Conservation (phyloP, 1,140 invertebrate genomes). For the Drosophila sp. region DNA sequence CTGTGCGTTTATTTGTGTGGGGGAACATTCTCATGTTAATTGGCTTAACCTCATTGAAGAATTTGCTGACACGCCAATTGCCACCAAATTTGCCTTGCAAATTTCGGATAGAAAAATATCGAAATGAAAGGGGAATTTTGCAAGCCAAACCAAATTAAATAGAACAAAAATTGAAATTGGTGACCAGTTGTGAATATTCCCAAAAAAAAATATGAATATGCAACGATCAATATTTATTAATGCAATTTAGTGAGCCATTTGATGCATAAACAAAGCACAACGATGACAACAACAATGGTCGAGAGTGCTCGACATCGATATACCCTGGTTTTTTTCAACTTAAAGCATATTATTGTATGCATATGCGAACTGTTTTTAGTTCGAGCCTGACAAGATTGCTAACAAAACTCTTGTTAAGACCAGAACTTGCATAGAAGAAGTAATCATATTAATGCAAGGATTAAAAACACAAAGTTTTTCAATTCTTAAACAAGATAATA, state of each 20-base stretch:
- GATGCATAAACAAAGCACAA: conserved; percentile 46
- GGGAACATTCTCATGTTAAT: conserved; percentile 56
- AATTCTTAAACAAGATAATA: too few species aligned
- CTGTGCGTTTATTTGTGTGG: not conserved
- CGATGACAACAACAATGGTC: not conserved
- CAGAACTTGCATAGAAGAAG: too few species aligned
- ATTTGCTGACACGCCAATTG: conserved; percentile 53
- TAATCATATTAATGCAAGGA: too few species aligned
- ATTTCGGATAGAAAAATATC: conserved; percentile 36
- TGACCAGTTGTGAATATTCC: conserved; percentile 43
- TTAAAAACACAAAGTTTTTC: too few species aligned
- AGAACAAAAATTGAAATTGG: conserved; percentile 1
- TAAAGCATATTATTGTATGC: too few species aligned
- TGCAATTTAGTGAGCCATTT: conserved; percentile 52
- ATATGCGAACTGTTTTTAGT: too few species aligned
- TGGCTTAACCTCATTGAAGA: conserved; percentile 49
- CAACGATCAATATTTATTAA: conserved; percentile 49
- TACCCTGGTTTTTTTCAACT: too few species aligned
- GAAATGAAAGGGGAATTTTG: conserved; percentile 4
- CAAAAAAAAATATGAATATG: conserved; percentile 40
- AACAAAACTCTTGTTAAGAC: too few species aligned
- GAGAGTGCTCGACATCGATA: not conserved
- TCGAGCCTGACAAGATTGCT: too few species aligned
- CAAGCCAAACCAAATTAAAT: conserved; percentile 2
- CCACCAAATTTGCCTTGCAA: conserved; percentile 66